These are phyloP conservation scores for Branchinecta lindahli DNA, from an alignment of 1,140 invertebrate genomes.

Conservation along the genomic window DNA sequence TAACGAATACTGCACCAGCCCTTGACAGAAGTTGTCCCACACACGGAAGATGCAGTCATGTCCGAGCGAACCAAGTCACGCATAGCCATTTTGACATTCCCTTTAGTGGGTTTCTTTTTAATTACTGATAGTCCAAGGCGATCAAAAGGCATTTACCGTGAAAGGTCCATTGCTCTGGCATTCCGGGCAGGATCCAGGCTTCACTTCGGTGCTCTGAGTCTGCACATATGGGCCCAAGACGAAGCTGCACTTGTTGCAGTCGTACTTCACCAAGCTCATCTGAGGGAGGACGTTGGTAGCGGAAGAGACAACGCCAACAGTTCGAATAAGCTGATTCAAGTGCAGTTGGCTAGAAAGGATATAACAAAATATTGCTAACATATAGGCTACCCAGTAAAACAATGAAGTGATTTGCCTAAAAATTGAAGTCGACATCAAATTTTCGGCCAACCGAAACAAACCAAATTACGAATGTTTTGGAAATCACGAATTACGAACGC, in stretches of 20 bases:
- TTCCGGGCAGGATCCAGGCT: slow-evolving; percentile 89
- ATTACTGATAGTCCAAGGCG: no score
- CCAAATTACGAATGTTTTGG: slow-evolving; percentile 7
- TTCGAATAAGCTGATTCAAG: slow-evolving; percentile 85
- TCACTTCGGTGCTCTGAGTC: slow-evolving; percentile 78
- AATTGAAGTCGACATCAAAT: no score
- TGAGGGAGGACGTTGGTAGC: slow-evolving; percentile 92
- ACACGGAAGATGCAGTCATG: no score
- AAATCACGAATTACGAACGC: no score
- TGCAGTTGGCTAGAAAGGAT: slow-evolving; percentile 62
- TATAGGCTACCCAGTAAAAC: no score
- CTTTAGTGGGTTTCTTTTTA: no score
- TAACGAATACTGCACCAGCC: no score
- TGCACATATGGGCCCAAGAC: slow-evolving; percentile 92
- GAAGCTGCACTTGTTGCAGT: slow-evolving; percentile 91
- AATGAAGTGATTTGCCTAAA: no score
- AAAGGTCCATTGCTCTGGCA: slow-evolving; percentile 96
- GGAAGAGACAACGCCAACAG: slow-evolving; percentile 86
- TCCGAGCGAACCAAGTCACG: no score
- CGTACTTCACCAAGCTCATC: slow-evolving; percentile 87
- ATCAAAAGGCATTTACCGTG: slow-evolving; percentile 43
- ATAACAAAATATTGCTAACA: background rate
- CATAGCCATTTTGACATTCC: no score
- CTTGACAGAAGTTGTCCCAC: no score
- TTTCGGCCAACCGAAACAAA: slow-evolving; percentile 11